Conservation (phyloP, 2,888 invertebrate genomes). For the Congeria kusceri region DNA sequence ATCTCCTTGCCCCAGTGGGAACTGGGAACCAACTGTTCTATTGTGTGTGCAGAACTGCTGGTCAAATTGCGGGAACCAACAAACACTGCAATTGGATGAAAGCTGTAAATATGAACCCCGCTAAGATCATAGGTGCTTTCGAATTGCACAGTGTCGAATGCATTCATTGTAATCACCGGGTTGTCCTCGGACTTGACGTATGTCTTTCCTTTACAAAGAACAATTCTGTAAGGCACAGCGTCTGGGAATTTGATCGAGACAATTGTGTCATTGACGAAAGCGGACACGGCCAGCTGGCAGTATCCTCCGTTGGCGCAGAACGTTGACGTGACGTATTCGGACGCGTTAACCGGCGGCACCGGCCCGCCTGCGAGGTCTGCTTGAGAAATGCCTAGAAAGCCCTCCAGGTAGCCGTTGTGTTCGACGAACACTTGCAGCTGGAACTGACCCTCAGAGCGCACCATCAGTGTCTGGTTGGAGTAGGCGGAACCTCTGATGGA, state of each 20-base stretch:
- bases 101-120: conserved; percentile 48
- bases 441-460: conserved; percentile 17
- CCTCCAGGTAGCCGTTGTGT: conserved; percentile 33
- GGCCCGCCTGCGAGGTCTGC: conserved; percentile 11
- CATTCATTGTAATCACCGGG: conserved; percentile 11
- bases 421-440: conserved; percentile 40
- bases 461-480: conserved; percentile 39
- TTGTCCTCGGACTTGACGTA: conserved; percentile 23
- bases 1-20: conserved; percentile 53
- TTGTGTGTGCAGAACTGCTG: conserved; percentile 26
- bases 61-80: conserved; percentile 48
- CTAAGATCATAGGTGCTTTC: conserved; percentile 45
- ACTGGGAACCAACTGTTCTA: conserved; percentile 48
- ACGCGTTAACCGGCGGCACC: not conserved
- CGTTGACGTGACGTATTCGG: conserved; percentile 34
- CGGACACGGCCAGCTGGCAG: conserved; percentile 50
- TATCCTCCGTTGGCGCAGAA: conserved; percentile 52
- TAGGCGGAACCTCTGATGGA: conserved; percentile 40
- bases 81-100: conserved; percentile 43
- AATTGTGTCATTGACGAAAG: conserved; percentile 22
- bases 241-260: conserved; percentile 27
- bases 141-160: conserved; percentile 42
- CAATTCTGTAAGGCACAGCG: conserved; percentile 13
- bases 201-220: conserved; percentile 9
- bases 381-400: conserved; percentile 42